phyloP scores from a whole-genome alignment of 2,888 invertebrate species.

The Malthinus seriepunctatus region DNA sequence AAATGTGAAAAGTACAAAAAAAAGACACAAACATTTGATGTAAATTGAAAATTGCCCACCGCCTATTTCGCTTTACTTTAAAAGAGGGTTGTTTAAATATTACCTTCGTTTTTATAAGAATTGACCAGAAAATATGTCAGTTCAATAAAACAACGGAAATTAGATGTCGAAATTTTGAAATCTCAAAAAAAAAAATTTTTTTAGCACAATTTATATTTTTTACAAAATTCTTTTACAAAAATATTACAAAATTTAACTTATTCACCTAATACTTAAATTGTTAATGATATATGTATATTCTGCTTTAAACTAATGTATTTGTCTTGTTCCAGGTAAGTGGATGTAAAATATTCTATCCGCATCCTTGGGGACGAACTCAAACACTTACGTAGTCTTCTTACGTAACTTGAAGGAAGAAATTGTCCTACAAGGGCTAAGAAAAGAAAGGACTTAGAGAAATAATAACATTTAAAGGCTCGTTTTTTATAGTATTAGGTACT shows the following conservation, averaged over 20 bases:
- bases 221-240: too few relatives aligned
- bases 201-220: neutral
- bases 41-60: too few relatives aligned
- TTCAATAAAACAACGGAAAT: slow-evolving; percentile 26
- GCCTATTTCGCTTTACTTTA: too few relatives aligned
- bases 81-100: too few relatives aligned
- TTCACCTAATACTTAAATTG: slow-evolving; percentile 16
- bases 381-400: slow-evolving; percentile 30
- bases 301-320: slow-evolving; percentile 38
- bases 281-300: slow-evolving; percentile 31
- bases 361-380: slow-evolving; percentile 28
- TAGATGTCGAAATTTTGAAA: slow-evolving; percentile 32
- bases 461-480: slow-evolving; percentile 10
- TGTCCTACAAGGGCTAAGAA: slow-evolving; percentile 16
- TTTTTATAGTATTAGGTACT: too few relatives aligned
- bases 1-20: too few relatives aligned
- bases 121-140: slow-evolving; percentile 19
- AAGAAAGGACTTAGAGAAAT: slow-evolving; percentile 14
- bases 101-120: too few relatives aligned
- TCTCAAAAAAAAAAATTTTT: slow-evolving; percentile 1
- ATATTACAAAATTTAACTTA: slow-evolving; percentile 3
- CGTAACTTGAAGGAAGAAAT: slow-evolving; percentile 21
- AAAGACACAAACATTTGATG: too few relatives aligned
- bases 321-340: slow-evolving; percentile 41
- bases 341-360: slow-evolving; percentile 32